Percentiles rank a stretch among this genome's conserved stretches.
Conservation (phyloP, 2,888 invertebrate species). For the Dioctria rufipes region DNA sequence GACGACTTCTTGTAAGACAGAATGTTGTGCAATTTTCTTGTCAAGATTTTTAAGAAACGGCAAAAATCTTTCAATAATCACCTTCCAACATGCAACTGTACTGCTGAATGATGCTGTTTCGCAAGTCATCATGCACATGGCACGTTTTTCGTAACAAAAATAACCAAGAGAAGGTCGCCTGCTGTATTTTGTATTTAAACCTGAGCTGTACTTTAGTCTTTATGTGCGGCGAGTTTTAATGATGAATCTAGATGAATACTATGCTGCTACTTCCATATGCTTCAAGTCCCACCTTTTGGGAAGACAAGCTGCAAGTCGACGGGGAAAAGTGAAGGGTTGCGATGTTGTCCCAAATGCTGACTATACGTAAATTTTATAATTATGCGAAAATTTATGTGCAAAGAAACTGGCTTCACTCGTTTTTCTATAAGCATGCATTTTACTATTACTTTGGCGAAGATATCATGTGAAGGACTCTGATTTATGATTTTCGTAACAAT, state of each 20-base stretch:
- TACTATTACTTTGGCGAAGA: not conserved
- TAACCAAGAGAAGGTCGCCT: slow-evolving; percentile 34
- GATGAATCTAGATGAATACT: not conserved
- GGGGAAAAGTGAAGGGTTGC: slow-evolving; percentile 30
- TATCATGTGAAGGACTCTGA: not conserved
- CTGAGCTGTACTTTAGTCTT: not conserved
- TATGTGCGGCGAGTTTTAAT: not conserved
- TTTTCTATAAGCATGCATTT: not conserved
- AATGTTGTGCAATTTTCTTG: slow-evolving; percentile 36
- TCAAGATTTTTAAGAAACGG: slow-evolving; percentile 13
- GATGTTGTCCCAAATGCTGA: slow-evolving; percentile 11
- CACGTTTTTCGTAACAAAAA: slow-evolving; percentile 23
- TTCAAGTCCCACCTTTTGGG: not conserved
- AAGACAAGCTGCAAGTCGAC: not conserved
- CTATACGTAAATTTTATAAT: slow-evolving; percentile 8
- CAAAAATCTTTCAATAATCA: slow-evolving; percentile 42
- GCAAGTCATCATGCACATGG: slow-evolving; percentile 42
- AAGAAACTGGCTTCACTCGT: not conserved
- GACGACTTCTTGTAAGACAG: slow-evolving; percentile 10
- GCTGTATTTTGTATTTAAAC: not conserved
- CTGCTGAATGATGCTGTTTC: not conserved
- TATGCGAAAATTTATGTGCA: slow-evolving; percentile 26
- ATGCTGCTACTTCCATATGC: not conserved
- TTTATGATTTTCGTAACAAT: not conserved
- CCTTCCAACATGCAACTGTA: slow-evolving; percentile 31